A percentile compares a stretch with the other conserved stretches of the same genome.
Conservation (phyloP, 1,140 invertebrate species). For the Drosophila leontia region DNA sequence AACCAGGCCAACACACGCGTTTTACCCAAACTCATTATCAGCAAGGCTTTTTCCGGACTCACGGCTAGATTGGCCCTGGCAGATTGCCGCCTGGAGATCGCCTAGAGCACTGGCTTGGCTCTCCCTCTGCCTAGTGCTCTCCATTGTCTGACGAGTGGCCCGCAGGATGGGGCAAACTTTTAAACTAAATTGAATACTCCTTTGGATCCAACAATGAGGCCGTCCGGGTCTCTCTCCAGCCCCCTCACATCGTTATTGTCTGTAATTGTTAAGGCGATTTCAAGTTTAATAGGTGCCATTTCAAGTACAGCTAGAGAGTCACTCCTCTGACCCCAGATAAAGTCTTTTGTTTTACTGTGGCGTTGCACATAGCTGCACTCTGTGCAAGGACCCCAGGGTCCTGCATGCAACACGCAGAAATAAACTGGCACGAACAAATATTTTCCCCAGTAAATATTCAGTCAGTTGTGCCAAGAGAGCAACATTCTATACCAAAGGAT, state of each 20-base stretch:
- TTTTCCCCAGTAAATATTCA: constrained; percentile 19
- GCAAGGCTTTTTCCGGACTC: constrained; percentile 58
- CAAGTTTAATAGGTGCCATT: constrained; percentile 44
- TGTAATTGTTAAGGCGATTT: constrained; percentile 45
- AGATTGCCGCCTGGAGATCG: constrained; percentile 58
- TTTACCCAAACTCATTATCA: constrained; percentile 71
- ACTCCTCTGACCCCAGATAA: constrained; percentile 17
- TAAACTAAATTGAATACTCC: constrained; percentile 49
- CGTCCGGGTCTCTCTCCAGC: neutral
- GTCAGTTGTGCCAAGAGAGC: constrained; percentile 9
- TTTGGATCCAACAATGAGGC: constrained; percentile 39
- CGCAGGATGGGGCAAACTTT: constrained; percentile 41
- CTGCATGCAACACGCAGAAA: constrained; percentile 8
- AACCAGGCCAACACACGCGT: constrained; percentile 25
- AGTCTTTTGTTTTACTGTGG: constrained; percentile 38
- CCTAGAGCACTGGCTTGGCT: constrained; percentile 27
- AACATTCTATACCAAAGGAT: constrained; percentile 2
- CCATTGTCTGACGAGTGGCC: constrained; percentile 57
- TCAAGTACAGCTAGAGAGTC: constrained; percentile 4
- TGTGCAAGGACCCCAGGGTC: constrained; percentile 2
- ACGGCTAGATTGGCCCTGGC: constrained; percentile 46
- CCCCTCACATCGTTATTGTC: constrained; percentile 40
- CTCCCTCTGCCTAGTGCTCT: constrained; percentile 19
- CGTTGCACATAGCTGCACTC: constrained; percentile 15
- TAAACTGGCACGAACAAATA: constrained; percentile 12